Conservation (phyloP, 2,113 vertebrate genomes). For the Nannospalax galili region DNA sequence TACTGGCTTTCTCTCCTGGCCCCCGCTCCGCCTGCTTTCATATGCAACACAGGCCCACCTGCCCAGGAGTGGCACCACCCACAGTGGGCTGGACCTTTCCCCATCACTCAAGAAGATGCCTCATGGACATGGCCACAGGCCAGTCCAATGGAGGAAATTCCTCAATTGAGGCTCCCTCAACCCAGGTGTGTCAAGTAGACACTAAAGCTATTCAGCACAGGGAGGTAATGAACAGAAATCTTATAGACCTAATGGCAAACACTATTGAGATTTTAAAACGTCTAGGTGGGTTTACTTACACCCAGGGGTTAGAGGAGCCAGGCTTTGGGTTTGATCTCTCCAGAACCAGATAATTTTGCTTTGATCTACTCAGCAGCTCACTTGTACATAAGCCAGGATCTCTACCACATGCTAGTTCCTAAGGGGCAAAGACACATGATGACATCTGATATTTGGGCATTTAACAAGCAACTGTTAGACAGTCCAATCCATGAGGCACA, state of each 20-base stretch:
- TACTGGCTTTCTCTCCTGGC: too few relatives aligned
- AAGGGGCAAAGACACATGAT: neutral
- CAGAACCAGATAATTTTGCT: neutral
- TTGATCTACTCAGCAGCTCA: neutral
- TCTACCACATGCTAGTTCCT: neutral
- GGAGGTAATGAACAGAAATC: neutral
- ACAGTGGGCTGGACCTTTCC: too few relatives aligned
- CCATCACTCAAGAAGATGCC: too few relatives aligned
- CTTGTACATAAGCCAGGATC: neutral
- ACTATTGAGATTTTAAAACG: conserved; percentile 9
- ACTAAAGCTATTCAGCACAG: too few relatives aligned
- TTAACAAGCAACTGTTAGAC: neutral
- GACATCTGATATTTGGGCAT: neutral
- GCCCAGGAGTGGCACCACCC: too few relatives aligned
- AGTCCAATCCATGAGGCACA: neutral
- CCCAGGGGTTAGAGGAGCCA: neutral
- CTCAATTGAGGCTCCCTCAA: too few relatives aligned
- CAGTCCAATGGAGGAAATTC: too few relatives aligned
- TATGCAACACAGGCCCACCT: too few relatives aligned
- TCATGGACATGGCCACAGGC: too few relatives aligned
- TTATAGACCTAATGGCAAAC: neutral
- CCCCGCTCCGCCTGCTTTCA: too few relatives aligned
- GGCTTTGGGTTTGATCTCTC: neutral
- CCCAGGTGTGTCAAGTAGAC: too few relatives aligned
- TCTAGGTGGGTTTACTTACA: neutral